Conservation (phyloP, 2,113 vertebrate species). For the Pelusios castaneus region DNA sequence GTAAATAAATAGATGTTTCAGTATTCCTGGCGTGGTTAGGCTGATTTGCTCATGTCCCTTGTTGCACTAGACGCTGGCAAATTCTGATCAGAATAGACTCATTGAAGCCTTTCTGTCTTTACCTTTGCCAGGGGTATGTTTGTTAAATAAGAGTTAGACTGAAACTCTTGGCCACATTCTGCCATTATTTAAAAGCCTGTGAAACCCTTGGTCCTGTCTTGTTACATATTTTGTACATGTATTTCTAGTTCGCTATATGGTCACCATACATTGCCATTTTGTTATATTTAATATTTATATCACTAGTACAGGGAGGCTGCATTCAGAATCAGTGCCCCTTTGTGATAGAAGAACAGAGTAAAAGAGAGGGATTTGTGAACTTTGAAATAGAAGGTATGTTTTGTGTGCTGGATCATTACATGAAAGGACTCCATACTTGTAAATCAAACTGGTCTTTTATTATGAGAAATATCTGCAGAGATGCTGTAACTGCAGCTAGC, state of each 20-base stretch:
- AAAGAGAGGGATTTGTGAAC: slow-evolving; percentile 23
- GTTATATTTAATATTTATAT: not conserved
- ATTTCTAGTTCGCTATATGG: slow-evolving; percentile 11
- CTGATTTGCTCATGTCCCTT: slow-evolving; percentile 41
- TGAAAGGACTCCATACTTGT: too few relatives aligned
- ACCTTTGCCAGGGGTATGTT: not conserved
- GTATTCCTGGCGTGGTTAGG: slow-evolving; percentile 34
- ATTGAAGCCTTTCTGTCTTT: not conserved
- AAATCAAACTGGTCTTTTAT: not conserved
- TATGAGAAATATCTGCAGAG: not conserved
- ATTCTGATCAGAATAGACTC: not conserved
- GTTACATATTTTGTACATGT: not conserved
- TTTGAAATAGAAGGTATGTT: not conserved
- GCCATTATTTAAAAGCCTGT: not conserved
- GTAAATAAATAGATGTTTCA: slow-evolving; percentile 66
- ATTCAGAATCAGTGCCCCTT: slow-evolving; percentile 5
- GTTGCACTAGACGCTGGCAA: not conserved
- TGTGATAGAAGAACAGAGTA: not conserved
- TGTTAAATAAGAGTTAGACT: not conserved
- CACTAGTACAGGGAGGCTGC: not conserved
- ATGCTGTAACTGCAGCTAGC: not conserved
- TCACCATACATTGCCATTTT: not conserved
- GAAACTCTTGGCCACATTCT: not conserved
- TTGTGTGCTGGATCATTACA: not conserved
- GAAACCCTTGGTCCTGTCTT: not conserved